Evolutionary conservation across 2,888 invertebrate genomes (phyloP), one percentile per base, ranked within the genome.

Genomic region (Nezara viridula): DNA sequence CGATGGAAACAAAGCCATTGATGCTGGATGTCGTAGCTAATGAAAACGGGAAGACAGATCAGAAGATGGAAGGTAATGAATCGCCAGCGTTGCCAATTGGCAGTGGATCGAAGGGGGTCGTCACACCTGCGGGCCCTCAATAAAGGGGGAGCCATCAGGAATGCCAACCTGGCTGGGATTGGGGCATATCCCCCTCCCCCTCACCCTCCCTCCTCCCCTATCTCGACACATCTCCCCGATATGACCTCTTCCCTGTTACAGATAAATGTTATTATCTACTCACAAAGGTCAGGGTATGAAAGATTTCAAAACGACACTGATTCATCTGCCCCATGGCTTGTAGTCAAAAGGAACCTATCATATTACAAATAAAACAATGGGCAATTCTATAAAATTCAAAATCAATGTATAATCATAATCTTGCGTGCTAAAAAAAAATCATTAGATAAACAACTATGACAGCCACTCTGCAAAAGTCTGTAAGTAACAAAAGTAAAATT

Each of bases 1-100:
- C 10, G 66, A 32, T 19, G 12, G 27, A 32, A 37, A 73, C 19
- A 73, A 19, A n/a, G 9, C 66, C 32, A 37, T 73, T 73, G 66
- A 60, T 37, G 37, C 16, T 7, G 32, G 19, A 37, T 37, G 16
- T 37, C 66, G 32, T 19, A 19, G 7, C 19, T 73, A 73, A 73
- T 73, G 66, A 73, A 73, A 73, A 37, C 19, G 14, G 27, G 27
- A 60, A 27, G 12, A 12, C 9, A 14, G 55, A 9, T 60, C 16
- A 49, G 86, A 49, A 86, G 86, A 86, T 52, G 40, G 86, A n/a
- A 14, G 55, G 86, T 86, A 86, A 86, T 86, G 86, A 86, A 86
- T 86, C 27, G 86, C 40, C 86, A 5, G 86, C 55, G 86, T 86
- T 86, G 86, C 86, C 86, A 86, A 55, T 86, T 86, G 86, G 86